Conservation (phyloP, 2,888 invertebrate genomes). For the Cactoblastis cactorum region DNA sequence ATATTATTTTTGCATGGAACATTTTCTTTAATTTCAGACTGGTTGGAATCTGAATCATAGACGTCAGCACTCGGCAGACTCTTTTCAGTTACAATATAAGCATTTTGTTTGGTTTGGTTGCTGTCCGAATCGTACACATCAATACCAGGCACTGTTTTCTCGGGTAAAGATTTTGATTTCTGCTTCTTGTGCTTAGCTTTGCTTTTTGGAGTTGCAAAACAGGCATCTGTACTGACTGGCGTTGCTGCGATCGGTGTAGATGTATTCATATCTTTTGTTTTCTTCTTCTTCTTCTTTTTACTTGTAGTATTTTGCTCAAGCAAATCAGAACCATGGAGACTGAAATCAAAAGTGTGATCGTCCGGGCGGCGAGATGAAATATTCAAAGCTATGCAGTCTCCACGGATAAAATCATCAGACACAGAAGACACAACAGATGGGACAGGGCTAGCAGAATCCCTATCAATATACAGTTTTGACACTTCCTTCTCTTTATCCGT, state of each 20-base stretch:
- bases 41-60: conserved; percentile 77
- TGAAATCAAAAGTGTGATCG: conserved; percentile 69
- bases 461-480: conserved; percentile 30
- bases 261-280: conserved; percentile 50
- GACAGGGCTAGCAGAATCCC: conserved; percentile 65
- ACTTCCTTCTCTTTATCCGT: conserved; percentile 27
- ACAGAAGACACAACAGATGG: conserved; percentile 72
- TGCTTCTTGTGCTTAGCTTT: conserved; percentile 68
- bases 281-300: conserved; percentile 66
- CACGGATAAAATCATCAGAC: conserved; percentile 72
- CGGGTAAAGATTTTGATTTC: conserved; percentile 55
- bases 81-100: conserved; percentile 59
- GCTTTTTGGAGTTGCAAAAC: conserved; percentile 71
- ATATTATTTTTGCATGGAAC: conserved; percentile 18
- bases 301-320: conserved; percentile 52
- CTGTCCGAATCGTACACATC: conserved; percentile 82
- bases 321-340: conserved; percentile 69
- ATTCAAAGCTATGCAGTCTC: conserved; percentile 71
- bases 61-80: conserved; percentile 70
- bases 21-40: conserved; percentile 43
- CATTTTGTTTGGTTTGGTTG: conserved; percentile 51
- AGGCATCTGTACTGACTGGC: conserved; percentile 38
- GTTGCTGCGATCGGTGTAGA: conserved; percentile 43
- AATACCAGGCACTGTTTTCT: conserved; percentile 56
- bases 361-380: conserved; percentile 61